Base-by-base conservation (phyloP, 2,113 vertebrate genomes). In the Mormyrus iriodes region DNA sequence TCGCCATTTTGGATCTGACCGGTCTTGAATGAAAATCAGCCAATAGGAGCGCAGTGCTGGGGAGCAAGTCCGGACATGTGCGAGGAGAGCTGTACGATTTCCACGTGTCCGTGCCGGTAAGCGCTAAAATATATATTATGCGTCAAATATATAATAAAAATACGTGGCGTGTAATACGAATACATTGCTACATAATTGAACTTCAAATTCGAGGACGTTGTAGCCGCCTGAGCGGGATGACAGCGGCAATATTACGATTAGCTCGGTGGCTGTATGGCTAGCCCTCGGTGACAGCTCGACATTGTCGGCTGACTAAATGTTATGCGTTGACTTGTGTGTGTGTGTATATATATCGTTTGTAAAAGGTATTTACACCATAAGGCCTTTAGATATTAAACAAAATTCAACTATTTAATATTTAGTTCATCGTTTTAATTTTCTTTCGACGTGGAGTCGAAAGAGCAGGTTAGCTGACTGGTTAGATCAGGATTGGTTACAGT, bases 91-190 rank as follows among this genome's bases (percentile, higher is more conserved):
- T 4, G 4, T 12, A 0, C 13, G n/a, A 2, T 10, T n/a, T 86
- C 51, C 85, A 86, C 85, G 85, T 85, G 84, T 31, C 24, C 48
- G 44, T 35, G 51, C 85, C 85, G 85, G 85, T 86, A 86, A 86
- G 85, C 27, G 15, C 0, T 21, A 31, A 17, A n/a, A 31, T 21
- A 19, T 83, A 83, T 4, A 83, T 46, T 48, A 42, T 44, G 24
- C 24, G 15, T 39, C 4, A 65, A 9, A 31, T 65, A 65, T 27
- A 65, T 13, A 12, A n/a, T 65, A 12, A 65, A 65, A 31, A 31
- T 69, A 31, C 61, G 27, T 69, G 61, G 12, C 0, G 10, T 31
- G 73, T 79, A 15, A 79, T 79, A 19, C 4, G 13, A 42, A 17
- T 42, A 79, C 15, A 42, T 42, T 35, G 35, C 39, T 79, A 42